Percentiles rank a stretch among this genome's conserved stretches.
phyloP scores from a whole-genome alignment of 2,113 vertebrate genomes.

The Sula dactylatra region DNA sequence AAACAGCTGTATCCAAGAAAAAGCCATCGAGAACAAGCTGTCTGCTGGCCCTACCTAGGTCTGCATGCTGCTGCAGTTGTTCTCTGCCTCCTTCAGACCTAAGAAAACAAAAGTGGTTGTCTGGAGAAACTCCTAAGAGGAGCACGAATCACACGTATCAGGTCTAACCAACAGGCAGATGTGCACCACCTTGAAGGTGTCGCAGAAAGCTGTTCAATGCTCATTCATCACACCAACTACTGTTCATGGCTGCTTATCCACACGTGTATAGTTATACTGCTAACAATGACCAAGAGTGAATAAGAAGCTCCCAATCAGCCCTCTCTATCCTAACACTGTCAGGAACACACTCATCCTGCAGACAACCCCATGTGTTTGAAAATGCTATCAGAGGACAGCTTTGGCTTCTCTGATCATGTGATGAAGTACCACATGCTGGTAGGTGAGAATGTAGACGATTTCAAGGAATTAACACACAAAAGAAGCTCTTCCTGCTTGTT shows the following conservation, averaged over 20 bases:
- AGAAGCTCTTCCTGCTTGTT: neutral
- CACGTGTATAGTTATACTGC: neutral
- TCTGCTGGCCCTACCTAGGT: too few relatives aligned
- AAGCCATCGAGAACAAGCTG: neutral
- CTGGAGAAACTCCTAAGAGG: neutral
- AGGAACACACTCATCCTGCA: neutral
- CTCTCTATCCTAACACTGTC: neutral
- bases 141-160: neutral
- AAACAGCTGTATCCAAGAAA: neutral
- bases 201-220: neutral
- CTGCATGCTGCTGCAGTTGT: neutral
- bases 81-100: neutral
- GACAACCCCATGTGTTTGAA: neutral
- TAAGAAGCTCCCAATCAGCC: neutral
- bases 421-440: rapidly evolving
- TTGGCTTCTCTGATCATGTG: neutral
- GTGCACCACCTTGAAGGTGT: neutral
- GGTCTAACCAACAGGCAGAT: neutral
- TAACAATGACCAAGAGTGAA: neutral
- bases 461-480: neutral
- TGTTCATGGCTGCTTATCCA: neutral
- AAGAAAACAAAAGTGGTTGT: neutral
- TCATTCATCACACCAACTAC: neutral
- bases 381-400: neutral
- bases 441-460: neutral